Conservation (phyloP, 2,888 invertebrate species). For the Chrysomela aeneicollis region DNA sequence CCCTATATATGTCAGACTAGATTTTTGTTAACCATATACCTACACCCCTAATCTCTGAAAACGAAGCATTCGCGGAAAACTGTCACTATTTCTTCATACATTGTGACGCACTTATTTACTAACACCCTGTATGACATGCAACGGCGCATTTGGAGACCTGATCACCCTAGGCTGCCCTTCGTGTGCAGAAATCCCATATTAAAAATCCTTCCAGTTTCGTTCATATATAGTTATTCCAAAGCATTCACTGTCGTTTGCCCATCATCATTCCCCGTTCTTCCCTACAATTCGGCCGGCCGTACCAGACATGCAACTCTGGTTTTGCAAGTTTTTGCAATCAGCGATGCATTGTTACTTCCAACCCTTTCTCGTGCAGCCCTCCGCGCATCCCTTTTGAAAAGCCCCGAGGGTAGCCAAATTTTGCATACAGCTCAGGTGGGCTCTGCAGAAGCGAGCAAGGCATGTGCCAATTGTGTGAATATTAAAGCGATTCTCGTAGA, state of each 20-base stretch:
- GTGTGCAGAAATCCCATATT: conserved; percentile 1
- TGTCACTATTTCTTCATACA: no score
- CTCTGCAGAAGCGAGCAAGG: conserved; percentile 34
- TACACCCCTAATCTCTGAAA: no score
- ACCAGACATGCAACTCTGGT: conserved; percentile 38
- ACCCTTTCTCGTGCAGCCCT: conserved; percentile 42
- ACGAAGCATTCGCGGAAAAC: no score
- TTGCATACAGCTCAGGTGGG: conserved; percentile 35
- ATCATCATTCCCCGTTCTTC: conserved; percentile 5
- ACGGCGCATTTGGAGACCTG: not conserved
- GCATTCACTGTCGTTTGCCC: conserved; percentile 1
- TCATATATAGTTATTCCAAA: conserved; percentile 14
- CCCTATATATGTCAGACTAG: no score
- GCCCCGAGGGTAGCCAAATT: conserved; percentile 31
- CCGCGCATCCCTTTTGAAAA: conserved; percentile 37
- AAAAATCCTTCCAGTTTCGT: not conserved
- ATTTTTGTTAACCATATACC: no score
- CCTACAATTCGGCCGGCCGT: conserved; percentile 12
- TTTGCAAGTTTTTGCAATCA: conserved; percentile 49
- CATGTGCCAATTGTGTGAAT: conserved; percentile 45
- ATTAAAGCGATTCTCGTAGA: conserved; percentile 36
- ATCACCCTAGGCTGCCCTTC: not conserved
- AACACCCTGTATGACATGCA: no score
- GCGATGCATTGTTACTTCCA: conserved; percentile 42
- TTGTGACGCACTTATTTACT: no score